Evolutionary conservation across 2,797 vertebrate genomes (phyloP), one percentile per base, ranked within the genome.

Genomic region (Crax fasciolata): DNA sequence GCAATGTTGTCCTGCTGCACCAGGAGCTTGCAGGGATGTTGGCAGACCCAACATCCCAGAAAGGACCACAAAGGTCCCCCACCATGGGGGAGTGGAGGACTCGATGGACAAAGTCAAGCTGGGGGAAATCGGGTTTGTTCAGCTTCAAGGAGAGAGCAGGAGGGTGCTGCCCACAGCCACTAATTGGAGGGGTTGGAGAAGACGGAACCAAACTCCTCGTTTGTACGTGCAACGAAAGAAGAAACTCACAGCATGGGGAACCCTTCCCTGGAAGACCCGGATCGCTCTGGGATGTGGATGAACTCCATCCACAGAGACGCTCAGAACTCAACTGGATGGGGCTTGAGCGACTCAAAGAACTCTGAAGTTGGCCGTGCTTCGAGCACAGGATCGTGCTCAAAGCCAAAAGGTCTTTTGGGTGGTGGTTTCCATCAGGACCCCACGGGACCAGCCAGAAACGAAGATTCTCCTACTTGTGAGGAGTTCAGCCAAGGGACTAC

Each of bases 171-270:
- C 61, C n/a, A 43, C 21, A n/a, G 32, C 55, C 43, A 10, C 19
- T 24, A 7, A 44, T 6, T 25, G 28, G 28, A 70, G 13, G 35
- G 51, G 27, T 20, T 6, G 20, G 44, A 52, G 30, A 39, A 76
- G 59, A 55, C 4, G 10, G 58, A 66, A 52, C 23, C 84, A 67
- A 51, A 35, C n/a, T 32, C 61, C 71, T 48, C 51, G 27, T 20
- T 27, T 41, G 20, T 10, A 6, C 0, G 1, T 0, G 1, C 32
- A 79, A 55, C 0, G 1, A 49, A 27, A 65, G 13, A 12, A 74
- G 52, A 41, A 65, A 52, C 46, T 8, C 19, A 21, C 73, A 24
- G 23, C 14, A 6, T 2, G 7, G 38, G 49, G 58, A 52, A 20
- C 35, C 59, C 58, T 17, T 76, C 71, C 52, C 6, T 15, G 6